Evolutionary conservation across 2,888 invertebrate genomes (phyloP), one percentile per base, ranked within the genome.

Genomic region (Limnephilus marmoratus): DNA sequence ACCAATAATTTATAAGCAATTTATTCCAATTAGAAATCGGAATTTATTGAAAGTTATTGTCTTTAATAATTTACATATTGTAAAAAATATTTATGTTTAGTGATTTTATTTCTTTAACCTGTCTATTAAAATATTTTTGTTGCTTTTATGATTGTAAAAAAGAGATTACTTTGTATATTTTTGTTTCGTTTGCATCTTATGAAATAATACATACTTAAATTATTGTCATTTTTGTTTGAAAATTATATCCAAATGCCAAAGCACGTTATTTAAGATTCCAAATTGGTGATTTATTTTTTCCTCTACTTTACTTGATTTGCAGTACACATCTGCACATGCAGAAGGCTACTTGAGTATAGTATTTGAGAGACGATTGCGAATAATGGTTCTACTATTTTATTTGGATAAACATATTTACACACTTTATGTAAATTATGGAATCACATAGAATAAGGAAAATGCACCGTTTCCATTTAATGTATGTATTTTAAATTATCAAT

Each of bases 171-270:
- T 81, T 91, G 89, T 91, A 89, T 68, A 91, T 90, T 90, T 41
- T 90, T 90, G 83, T 90, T 82, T 83, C 15, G 53, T 53, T 81
- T 81, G 87, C 91, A 88, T 83, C 82, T 18, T 81, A 29, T 53
- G 81, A 86, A 91, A 90, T 92, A 91, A 90, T 92, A 88, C 45
- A 87, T 90, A 53, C 49, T 91, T 91, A 85, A 89, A 90, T 81
- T 90, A 91, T 91, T 91, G 31, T 87, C 90, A 90, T 86, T 92
- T 90, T 91, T 92, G 91, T 90, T 93, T 92, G 90, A 91, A 92
- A 86, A 68, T 45, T 91, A 91, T 81, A 92, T 93, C 92, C 91
- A 93, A 93, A 92, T 93, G 92, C 93, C 93, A 93, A 93, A 93
- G 93, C 92, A 93, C 92, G 68, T 93, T 88, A 92, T 92, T 91